A percentile compares a stretch with the other conserved stretches of the same genome.
Conservation (phyloP, 2,113 vertebrate genomes). For the Beaufortia kweichowensis region DNA sequence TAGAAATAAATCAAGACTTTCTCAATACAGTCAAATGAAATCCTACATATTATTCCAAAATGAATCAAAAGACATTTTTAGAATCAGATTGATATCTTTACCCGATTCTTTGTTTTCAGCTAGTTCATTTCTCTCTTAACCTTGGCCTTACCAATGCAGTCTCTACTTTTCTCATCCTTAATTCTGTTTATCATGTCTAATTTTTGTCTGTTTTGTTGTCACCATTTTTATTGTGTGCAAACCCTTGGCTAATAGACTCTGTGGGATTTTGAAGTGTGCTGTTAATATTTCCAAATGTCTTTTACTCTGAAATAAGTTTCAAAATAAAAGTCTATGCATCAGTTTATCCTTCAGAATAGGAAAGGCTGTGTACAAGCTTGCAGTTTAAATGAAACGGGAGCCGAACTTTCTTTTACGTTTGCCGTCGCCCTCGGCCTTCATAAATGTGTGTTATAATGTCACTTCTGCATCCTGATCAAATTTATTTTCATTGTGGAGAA, state of each 20-base stretch:
- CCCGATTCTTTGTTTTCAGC: slow-evolving; percentile 41
- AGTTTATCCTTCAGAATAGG: slow-evolving; percentile 16
- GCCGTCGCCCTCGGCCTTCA: not conserved
- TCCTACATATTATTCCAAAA: not conserved
- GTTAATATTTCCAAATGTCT: slow-evolving; percentile 35
- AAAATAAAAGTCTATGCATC: slow-evolving; percentile 50
- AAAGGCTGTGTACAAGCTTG: slow-evolving; percentile 13
- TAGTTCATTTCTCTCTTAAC: slow-evolving; percentile 53
- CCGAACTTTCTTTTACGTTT: not conserved
- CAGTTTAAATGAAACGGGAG: not conserved
- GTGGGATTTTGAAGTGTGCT: slow-evolving; percentile 42
- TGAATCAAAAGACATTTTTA: slow-evolving; percentile 10
- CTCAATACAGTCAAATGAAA: slow-evolving; percentile 50
- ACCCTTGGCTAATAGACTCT: slow-evolving; percentile 38
- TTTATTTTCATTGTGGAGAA: slow-evolving; percentile 43
- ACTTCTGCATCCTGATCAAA: slow-evolving; percentile 3
- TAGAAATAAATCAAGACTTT: slow-evolving; percentile 31
- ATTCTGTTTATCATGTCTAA: slow-evolving; percentile 25
- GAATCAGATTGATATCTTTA: slow-evolving; percentile 18
- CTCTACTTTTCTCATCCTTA: slow-evolving; percentile 36
- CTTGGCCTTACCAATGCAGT: slow-evolving; percentile 65
- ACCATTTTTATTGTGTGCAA: slow-evolving; percentile 38
- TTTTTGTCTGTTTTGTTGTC: slow-evolving; percentile 21
- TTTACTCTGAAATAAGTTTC: slow-evolving; percentile 27
- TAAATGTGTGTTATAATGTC: not conserved